A percentile compares a stretch with the other conserved stretches of the same genome.
These are phyloP conservation scores for Helobdella robusta DNA, from an alignment of 2,888 invertebrate species.

Conservation along the genomic window DNA sequence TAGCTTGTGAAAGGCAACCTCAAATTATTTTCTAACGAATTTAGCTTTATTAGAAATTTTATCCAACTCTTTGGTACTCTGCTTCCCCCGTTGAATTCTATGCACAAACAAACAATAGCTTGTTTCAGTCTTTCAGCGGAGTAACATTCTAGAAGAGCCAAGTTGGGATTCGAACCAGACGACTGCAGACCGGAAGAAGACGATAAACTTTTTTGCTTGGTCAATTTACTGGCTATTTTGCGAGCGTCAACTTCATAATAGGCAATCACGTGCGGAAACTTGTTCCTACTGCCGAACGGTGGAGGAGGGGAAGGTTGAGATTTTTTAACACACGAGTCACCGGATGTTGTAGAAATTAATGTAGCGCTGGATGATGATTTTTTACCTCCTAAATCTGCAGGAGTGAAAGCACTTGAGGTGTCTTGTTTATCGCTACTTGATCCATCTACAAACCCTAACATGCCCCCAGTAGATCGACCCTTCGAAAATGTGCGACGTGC, in stretches of 20 bases:
- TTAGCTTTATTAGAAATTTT: conserved; percentile 33
- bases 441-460: conserved; percentile 36
- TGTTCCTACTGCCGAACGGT: conserved; percentile 23
- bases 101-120: conserved; percentile 33
- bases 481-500: conserved; percentile 33
- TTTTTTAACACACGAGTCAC: background rate
- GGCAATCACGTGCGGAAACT: conserved; percentile 34
- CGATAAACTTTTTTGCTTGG: conserved; percentile 17
- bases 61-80: conserved; percentile 35
- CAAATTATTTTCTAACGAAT: conserved; percentile 11
- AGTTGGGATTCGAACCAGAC: background rate
- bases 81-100: conserved; percentile 24
- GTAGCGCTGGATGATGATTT: conserved; percentile 21
- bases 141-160: conserved; percentile 16
- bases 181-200: background rate
- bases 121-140: conserved; percentile 35
- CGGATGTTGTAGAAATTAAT: conserved; percentile 6
- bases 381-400: background rate
- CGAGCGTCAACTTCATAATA: conserved; percentile 35
- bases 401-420: background rate
- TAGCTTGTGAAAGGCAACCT: conserved; percentile 33
- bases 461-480: conserved; percentile 27
- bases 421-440: conserved; percentile 29
- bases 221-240: conserved; percentile 31
- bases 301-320: background rate